phyloP scores from a whole-genome alignment of 2,113 vertebrate genomes.

The Onychorhynchus coronatus region DNA sequence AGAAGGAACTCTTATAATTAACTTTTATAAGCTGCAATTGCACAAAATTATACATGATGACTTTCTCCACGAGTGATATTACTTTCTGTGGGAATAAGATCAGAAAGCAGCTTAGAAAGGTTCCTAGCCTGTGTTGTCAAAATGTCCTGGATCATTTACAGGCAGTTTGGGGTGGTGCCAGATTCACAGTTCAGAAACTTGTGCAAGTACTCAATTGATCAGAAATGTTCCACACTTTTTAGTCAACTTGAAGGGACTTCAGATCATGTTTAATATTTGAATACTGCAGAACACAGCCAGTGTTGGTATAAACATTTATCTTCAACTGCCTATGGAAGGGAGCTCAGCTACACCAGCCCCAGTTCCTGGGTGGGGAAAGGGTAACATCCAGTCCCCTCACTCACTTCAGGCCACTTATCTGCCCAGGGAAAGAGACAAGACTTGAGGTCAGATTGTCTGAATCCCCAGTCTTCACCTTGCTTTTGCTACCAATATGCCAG shows the following conservation, averaged over 20 bases:
- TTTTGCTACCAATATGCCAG: background rate
- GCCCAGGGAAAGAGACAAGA: background rate
- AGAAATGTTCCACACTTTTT: background rate
- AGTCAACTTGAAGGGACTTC: background rate
- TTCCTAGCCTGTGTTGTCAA: background rate
- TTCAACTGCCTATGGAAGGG: background rate
- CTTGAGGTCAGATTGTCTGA: background rate
- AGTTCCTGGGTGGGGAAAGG: accelerated
- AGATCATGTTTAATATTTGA: background rate
- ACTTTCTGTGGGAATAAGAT: background rate
- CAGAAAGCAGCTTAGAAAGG: background rate
- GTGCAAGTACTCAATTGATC: background rate
- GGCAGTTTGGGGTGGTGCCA: background rate
- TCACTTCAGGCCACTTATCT: background rate
- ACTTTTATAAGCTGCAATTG: slow-evolving; percentile 1
- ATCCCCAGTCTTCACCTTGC: background rate
- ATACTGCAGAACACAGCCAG: background rate
- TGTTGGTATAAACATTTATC: background rate
- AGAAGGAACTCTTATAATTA: slow-evolving; percentile 12
- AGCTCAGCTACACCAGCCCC: background rate
- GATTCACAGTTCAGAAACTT: background rate
- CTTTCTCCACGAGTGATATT: background rate
- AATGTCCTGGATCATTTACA: background rate
- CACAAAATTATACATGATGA: background rate
- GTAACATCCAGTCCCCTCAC: background rate